A percentile compares a stretch with the other conserved stretches of the same genome.
These are phyloP conservation scores for Stichodactyla mertensii DNA, from an alignment of 64 coral and sea anemone genomes.

Conservation along the genomic window DNA sequence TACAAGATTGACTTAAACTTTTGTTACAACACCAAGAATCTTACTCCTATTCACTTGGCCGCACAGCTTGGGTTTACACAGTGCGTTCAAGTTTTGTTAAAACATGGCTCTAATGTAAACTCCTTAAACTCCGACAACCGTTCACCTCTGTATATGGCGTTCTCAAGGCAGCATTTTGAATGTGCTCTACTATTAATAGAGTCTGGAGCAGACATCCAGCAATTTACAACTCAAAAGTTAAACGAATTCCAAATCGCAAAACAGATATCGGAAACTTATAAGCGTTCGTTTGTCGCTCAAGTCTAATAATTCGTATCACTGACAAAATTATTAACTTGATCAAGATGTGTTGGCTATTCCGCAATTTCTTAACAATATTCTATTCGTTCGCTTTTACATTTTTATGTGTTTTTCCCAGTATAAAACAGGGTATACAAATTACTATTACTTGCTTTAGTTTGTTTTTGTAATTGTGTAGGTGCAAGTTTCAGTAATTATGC, in stretches of 20 bases:
- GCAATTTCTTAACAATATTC: too few relatives aligned
- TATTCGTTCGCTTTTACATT: too few relatives aligned
- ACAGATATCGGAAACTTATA: not conserved
- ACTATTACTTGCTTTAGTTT: not conserved
- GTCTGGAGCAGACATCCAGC: not conserved
- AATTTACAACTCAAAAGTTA: conserved; percentile 9
- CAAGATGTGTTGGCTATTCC: too few relatives aligned
- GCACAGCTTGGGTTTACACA: not conserved
- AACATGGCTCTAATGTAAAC: not conserved
- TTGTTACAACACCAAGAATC: not conserved
- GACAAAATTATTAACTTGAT: too few relatives aligned
- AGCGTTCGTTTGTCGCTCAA: not conserved
- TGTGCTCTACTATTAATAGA: not conserved
- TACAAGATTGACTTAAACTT: not conserved
- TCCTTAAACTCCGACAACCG: not conserved
- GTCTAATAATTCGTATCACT: not conserved
- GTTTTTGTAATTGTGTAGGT: not conserved
- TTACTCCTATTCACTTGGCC: not conserved
- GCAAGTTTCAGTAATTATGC: not conserved
- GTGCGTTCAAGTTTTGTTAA: not conserved
- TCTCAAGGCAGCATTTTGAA: conserved; percentile 8
- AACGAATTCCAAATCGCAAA: not conserved
- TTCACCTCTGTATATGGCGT: conserved; percentile 3
- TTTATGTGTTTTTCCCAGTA: too few relatives aligned
- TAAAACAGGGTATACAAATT: too few relatives aligned